These are phyloP conservation scores for Columba guinea DNA, from an alignment of 2,797 vertebrate genomes.

Conservation along the genomic window DNA sequence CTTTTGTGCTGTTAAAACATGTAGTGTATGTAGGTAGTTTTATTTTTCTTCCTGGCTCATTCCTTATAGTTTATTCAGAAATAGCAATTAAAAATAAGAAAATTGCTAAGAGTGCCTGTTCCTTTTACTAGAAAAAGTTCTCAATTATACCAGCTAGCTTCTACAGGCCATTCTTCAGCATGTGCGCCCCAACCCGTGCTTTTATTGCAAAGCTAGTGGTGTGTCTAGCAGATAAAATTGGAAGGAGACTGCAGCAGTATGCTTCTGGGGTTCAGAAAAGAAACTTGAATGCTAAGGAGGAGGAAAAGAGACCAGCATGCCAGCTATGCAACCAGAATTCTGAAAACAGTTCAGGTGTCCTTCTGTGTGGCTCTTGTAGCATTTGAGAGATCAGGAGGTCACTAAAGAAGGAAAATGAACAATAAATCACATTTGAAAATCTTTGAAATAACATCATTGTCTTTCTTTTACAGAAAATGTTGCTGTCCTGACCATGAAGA, in stretches of 20 bases:
- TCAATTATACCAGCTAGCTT: neutral
- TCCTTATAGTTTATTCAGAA: neutral
- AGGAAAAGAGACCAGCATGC: neutral
- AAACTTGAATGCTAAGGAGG: neutral
- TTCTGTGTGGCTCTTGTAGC: neutral
- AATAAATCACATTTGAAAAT: neutral
- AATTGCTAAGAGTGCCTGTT: neutral
- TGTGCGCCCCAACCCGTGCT: fast-evolving
- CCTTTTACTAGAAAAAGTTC: neutral
- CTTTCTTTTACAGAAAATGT: slow-evolving; percentile 63
- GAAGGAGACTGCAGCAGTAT: neutral
- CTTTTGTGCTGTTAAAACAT: neutral
- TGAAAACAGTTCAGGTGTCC: neutral
- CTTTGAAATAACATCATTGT: neutral
- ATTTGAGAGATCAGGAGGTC: neutral
- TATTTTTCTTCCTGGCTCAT: neutral
- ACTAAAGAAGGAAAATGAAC: neutral
- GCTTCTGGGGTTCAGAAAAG: neutral
- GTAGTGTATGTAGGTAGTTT: neutral
- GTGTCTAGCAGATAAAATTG: neutral
- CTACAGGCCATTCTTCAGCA: neutral
- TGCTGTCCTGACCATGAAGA: slow-evolving; percentile 48
- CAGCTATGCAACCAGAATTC: neutral
- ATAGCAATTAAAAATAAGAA: neutral
- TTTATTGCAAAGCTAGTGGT: neutral